These are phyloP conservation scores for Cataglyphis hispanica DNA, from an alignment of 1,140 invertebrate species.

Conservation along the genomic window DNA sequence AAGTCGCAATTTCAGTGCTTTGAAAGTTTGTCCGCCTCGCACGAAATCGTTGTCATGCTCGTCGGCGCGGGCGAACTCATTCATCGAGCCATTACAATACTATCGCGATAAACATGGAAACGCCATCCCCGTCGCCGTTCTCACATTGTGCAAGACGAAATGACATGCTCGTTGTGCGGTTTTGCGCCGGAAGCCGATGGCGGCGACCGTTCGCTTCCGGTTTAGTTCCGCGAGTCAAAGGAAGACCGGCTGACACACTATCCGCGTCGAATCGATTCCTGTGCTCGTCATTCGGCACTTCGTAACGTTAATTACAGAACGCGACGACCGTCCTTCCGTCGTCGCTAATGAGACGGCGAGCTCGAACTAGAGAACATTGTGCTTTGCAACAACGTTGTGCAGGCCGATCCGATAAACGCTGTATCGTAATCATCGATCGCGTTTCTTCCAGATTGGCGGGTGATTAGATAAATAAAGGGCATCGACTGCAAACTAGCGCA, in stretches of 20 bases:
- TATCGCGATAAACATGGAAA: slow-evolving; percentile 56
- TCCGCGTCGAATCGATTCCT: slow-evolving; percentile 45
- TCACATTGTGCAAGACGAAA: slow-evolving; percentile 62
- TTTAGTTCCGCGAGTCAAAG: slow-evolving; percentile 74
- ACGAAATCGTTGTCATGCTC: slow-evolving; percentile 28
- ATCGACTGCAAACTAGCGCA: neutral
- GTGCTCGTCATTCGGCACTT: slow-evolving; percentile 41
- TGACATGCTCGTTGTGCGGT: slow-evolving; percentile 59
- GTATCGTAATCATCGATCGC: slow-evolving; percentile 8
- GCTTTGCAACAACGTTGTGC: neutral
- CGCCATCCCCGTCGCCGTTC: slow-evolving; percentile 8
- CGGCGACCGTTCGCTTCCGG: slow-evolving; percentile 69
- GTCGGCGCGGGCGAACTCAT: slow-evolving; percentile 23
- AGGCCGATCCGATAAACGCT: neutral
- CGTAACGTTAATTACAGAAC: slow-evolving; percentile 69
- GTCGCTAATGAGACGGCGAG: slow-evolving; percentile 38
- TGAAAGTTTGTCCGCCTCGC: slow-evolving; percentile 48
- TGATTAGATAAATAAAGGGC: neutral
- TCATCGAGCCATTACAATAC: slow-evolving; percentile 63
- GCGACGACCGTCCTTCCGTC: slow-evolving; percentile 20
- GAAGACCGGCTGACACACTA: slow-evolving; percentile 59
- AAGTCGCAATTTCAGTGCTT: slow-evolving; percentile 60
- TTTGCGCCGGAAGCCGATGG: slow-evolving; percentile 64
- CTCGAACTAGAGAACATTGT: slow-evolving; percentile 25
- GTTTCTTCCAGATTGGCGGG: neutral